Evolutionary conservation across 2,113 vertebrate genomes (phyloP), one percentile per base, ranked within the genome.

Genomic region (Stigmatopora nigra): DNA sequence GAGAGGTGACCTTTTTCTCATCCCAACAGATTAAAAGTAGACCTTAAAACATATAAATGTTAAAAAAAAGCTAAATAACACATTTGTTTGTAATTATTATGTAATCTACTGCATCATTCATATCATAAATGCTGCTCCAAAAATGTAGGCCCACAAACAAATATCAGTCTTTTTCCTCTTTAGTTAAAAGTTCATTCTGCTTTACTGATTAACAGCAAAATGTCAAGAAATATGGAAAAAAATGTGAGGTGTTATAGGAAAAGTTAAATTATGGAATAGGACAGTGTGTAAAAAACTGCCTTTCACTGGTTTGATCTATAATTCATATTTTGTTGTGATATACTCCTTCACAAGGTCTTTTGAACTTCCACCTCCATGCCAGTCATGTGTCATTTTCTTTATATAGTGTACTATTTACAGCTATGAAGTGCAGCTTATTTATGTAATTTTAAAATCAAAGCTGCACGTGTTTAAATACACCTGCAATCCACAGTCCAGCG

Each of bases 301-400:
- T 74, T 35, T 67, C 65, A 31, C 20, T 61, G 35, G 65, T 83
- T 78, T 82, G 78, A 84, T 82, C 70, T 79, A 73, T 80, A 76
- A 88, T 86, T 86, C 69, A 81, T 76, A 64, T 58, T 49, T 71
- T 55, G 56, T 62, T 57, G 1, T 67, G 59, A 70, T 63, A 49
- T 48, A 38, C n/a, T 48, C 44, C 69, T 70, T 55, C 9, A 76
- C 58, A 73, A 65, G 55, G 77, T 75, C 58, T 79, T 71, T 75
- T 72, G 22, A 76, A 65, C 38, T 41, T 41, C n/a, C 19, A 12
- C 51, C 48, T 60, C 9, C 6, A 41, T 31, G 25, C 25, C 25
- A 31, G 25, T 1, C 6, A 41, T 41, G 38, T 41, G 38, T 58
- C 25, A 46, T 61, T 65, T 45, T 67, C 61, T 49, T 58, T 1